These are phyloP conservation scores for Ctenochaetus hawaiiensis DNA, from an alignment of 2,797 vertebrate species.

Conservation along the genomic window DNA sequence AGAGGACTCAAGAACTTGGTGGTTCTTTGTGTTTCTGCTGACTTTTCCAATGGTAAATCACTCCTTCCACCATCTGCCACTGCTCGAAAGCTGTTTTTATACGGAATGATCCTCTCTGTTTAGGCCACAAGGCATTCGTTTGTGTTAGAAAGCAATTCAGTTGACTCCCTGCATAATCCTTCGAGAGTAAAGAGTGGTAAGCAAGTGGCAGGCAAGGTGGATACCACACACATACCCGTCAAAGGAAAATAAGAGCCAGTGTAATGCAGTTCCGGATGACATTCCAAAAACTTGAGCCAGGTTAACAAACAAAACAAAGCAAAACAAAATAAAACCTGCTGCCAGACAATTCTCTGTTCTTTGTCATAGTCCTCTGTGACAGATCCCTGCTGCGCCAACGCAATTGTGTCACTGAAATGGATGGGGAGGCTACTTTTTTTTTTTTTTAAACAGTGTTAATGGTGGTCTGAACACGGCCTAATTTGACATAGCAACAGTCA, in stretches of 20 bases:
- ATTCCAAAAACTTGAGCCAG: neutral
- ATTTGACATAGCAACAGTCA: constrained; percentile 48
- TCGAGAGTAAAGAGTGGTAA: neutral
- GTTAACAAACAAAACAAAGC: neutral
- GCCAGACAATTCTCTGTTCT: neutral
- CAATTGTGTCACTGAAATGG: neutral
- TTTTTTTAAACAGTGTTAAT: neutral
- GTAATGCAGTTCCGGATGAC: neutral
- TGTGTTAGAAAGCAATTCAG: neutral
- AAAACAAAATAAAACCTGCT: neutral
- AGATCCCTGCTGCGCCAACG: neutral
- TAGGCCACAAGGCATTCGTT: neutral
- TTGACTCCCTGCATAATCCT: neutral
- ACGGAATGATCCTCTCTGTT: neutral
- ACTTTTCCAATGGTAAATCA: neutral
- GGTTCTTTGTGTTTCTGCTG: neutral
- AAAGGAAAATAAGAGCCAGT: neutral
- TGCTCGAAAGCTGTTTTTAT: neutral
- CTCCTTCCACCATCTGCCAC: neutral
- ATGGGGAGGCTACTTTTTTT: neutral
- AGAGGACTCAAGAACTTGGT: neutral
- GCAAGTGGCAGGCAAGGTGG: neutral
- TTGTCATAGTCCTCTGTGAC: neutral
- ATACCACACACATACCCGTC: neutral
- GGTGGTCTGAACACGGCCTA: constrained; percentile 1